phyloP scores from a whole-genome alignment of 1,140 invertebrate species.

The Venustaconcha ellipsiformis region DNA sequence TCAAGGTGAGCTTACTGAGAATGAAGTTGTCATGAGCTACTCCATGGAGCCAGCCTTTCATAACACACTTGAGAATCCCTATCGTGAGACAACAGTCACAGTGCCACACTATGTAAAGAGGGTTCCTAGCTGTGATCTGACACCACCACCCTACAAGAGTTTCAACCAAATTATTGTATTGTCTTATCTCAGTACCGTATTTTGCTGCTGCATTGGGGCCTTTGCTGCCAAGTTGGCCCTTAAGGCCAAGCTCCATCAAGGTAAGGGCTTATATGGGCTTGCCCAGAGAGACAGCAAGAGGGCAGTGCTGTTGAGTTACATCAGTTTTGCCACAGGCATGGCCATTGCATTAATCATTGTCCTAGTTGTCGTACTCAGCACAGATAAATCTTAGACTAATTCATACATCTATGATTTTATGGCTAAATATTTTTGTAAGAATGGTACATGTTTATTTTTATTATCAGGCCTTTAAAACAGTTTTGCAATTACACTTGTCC shows the following conservation, averaged over 20 bases:
- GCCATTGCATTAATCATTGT: slow-evolving; percentile 45
- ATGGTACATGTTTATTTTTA: too few species aligned
- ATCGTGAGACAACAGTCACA: slow-evolving; percentile 60
- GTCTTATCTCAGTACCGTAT: slow-evolving; percentile 50
- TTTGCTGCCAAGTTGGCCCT: slow-evolving; percentile 53
- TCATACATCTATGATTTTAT: too few species aligned
- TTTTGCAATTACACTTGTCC: too few species aligned
- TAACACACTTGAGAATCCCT: slow-evolving; percentile 49
- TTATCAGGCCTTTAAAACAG: too few species aligned
- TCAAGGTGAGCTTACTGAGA: too few species aligned
- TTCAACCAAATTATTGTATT: slow-evolving; percentile 56
- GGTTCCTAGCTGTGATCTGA: slow-evolving; percentile 53
- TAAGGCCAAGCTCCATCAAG: slow-evolving; percentile 53
- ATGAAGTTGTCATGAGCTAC: too few species aligned
- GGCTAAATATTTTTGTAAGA: too few species aligned
- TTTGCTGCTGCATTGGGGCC: slow-evolving; percentile 50
- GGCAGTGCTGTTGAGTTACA: slow-evolving; percentile 54
- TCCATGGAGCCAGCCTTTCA: too few species aligned
- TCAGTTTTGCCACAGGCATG: slow-evolving; percentile 48
- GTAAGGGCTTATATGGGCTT: slow-evolving; percentile 61
- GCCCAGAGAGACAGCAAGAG: slow-evolving; percentile 55
- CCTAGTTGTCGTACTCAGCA: too few species aligned
- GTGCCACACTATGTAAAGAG: slow-evolving; percentile 49
- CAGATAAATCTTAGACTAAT: too few species aligned
- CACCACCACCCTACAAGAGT: slow-evolving; percentile 56